These are phyloP conservation scores for Eulemur rubriventer DNA, from an alignment of 2,797 vertebrate genomes.

Conservation along the genomic window DNA sequence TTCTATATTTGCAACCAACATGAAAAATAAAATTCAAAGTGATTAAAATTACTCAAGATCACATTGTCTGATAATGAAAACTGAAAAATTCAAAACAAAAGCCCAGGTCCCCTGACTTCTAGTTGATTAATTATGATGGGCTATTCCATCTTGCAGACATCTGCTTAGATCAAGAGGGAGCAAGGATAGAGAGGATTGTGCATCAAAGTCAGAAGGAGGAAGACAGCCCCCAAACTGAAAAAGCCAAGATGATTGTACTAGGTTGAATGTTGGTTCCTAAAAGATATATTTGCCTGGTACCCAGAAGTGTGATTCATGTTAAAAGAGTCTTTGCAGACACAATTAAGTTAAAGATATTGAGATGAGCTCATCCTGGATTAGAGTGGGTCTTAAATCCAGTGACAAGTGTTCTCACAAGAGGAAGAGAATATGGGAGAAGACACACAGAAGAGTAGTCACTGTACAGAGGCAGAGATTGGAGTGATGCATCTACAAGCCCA, in stretches of 20 bases:
- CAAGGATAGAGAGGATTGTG: not conserved
- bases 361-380: not conserved
- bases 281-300: not conserved
- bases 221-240: not conserved
- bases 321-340: not conserved
- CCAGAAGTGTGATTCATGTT: not conserved
- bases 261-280: not conserved
- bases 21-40: slow-evolving; percentile 47
- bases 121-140: not conserved
- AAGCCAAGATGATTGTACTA: not conserved
- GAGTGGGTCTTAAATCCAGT: not conserved
- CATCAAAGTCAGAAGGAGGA: not conserved
- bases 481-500: not conserved
- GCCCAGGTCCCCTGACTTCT: not conserved
- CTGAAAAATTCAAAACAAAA: slow-evolving; percentile 37
- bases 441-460: not conserved
- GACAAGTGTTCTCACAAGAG: not conserved
- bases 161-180: not conserved
- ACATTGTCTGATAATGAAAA: slow-evolving; percentile 26
- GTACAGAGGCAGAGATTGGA: not conserved
- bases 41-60: slow-evolving; percentile 23
- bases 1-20: slow-evolving; percentile 44
- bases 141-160: not conserved
- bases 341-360: not conserved
- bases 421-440: not conserved